Evolutionary conservation across 2,797 vertebrate genomes (phyloP), one percentile per base, ranked within the genome.

Genomic region (Pipistrellus nathusii): DNA sequence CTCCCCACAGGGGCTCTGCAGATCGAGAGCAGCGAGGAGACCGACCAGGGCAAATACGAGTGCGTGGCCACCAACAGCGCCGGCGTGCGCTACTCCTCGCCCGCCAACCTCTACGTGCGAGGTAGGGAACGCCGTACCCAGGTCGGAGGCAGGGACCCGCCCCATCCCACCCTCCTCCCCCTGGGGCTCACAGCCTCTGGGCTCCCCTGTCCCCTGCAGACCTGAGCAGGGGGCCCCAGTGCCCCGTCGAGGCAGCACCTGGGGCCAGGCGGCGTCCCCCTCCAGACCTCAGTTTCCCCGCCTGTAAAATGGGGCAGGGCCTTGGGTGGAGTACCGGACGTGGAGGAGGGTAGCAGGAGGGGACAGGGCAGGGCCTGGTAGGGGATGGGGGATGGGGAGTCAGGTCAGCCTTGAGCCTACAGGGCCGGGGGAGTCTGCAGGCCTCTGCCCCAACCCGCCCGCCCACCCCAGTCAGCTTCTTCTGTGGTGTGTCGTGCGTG

Each of bases 31-130:
- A 99, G 99, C 5, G 99, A 99, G 97, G 99, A 99, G 98, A 99
- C 99, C 0, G 99, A 99, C 98, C 99, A 99, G 98, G 99, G 99
- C 98, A 99, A 99, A 97, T 99, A 99, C 57, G 99, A 99, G 97
- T 99, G 99, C 20, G 99, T 99, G 98, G 99, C 99, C 95, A 99
- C 99, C 98, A 99, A 99, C 97, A 98, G 99, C 96, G 99, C 99
- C 41, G 99, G 99, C 71, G 99, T 99, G 97, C 99, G 99, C 97
- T 99, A 99, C 98, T 99, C 99, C 44, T 99, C 99, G 90, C 99
- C 99, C 0, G 99, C 99, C 98, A 99, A 99, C 98, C 99, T 99
- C 98, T 99, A 99, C 97, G 99, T 99, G 99, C 99, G 99, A 99
- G 99, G 99, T 99, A 99, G 99, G 99, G 99, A 99, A 98, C 98